phyloP scores from a whole-genome alignment of 2,113 vertebrate genomes.

The Nothoprocta pentlandii region DNA sequence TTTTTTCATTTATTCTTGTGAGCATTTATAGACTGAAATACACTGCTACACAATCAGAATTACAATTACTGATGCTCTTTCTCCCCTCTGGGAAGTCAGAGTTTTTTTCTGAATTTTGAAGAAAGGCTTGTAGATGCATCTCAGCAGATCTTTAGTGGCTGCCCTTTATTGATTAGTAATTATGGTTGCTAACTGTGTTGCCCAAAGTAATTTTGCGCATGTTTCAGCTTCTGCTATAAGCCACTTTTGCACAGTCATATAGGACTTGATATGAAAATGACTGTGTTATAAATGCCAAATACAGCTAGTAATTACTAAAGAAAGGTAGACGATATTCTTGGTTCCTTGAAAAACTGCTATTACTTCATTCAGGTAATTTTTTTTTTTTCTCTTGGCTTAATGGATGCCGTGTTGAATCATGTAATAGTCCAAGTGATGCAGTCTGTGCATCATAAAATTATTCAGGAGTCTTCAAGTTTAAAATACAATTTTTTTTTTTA shows the following conservation, averaged over 20 bases:
- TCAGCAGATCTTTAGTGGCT: not conserved
- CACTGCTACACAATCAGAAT: not conserved
- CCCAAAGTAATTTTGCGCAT: not conserved
- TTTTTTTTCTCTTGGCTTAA: not conserved
- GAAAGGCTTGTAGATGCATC: not conserved
- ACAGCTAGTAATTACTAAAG: not conserved
- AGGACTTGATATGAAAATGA: not conserved
- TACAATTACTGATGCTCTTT: not conserved
- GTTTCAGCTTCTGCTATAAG: constrained; percentile 11
- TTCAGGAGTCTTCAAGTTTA: not conserved
- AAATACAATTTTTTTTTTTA: not conserved
- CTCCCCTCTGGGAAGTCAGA: not conserved
- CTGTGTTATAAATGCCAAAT: constrained; percentile 3
- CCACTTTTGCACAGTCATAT: not conserved
- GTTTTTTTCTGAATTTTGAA: constrained; percentile 12
- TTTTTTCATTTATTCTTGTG: not conserved
- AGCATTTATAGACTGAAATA: not conserved
- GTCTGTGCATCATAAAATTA: not conserved
- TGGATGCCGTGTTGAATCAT: not conserved
- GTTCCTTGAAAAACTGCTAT: constrained; percentile 26
- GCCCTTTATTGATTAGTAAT: constrained; percentile 26
- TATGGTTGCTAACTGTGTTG: constrained; percentile 4
- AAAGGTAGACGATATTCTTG: not conserved
- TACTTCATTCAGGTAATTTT: not conserved
- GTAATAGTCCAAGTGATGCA: not conserved